Evolutionary conservation across 2,797 vertebrate species (phyloP).

Genomic region (Sebastes minor): DNA sequence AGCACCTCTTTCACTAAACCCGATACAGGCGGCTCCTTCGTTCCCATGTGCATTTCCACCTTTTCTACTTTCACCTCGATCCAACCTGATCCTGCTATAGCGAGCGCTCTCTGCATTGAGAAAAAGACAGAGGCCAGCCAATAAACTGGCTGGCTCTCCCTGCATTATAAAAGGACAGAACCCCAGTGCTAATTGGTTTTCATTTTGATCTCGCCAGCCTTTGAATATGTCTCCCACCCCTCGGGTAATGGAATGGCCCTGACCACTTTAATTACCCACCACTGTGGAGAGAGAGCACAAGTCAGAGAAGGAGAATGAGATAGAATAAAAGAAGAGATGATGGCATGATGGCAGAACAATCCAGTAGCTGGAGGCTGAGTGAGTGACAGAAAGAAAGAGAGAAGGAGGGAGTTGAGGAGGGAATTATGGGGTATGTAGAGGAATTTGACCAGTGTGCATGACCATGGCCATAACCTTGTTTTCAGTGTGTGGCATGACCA

Average conservation of each 20-base stretch:
- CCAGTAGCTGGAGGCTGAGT: constrained; percentile 12
- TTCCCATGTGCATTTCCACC: constrained; percentile 19
- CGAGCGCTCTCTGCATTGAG: constrained; percentile 22
- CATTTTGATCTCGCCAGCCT: constrained; percentile 72
- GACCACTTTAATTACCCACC: constrained; percentile 70
- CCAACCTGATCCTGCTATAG: constrained; percentile 16
- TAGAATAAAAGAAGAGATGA: constrained; percentile 36
- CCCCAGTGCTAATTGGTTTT: constrained; percentile 74
- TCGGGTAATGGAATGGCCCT: constrained; percentile 64
- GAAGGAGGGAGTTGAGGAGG: neutral
- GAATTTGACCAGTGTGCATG: constrained; percentile 6
- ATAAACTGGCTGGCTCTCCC: constrained; percentile 32
- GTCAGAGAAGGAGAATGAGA: neutral
- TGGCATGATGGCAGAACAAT: constrained; percentile 39
- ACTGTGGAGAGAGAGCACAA: constrained; percentile 22
- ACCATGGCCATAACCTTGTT: neutral
- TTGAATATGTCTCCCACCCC: constrained; percentile 68
- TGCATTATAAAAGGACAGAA: constrained; percentile 66
- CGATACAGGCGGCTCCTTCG: neutral
- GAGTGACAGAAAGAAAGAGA: constrained; percentile 24
- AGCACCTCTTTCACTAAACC: constrained; percentile 18
- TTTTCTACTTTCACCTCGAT: constrained; percentile 47
- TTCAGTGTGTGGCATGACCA: neutral
- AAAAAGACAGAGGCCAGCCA: constrained; percentile 45
- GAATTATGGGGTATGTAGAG: neutral